phyloP scores from a whole-genome alignment of 1,140 invertebrate genomes.

The Heliconius hermathena region DNA sequence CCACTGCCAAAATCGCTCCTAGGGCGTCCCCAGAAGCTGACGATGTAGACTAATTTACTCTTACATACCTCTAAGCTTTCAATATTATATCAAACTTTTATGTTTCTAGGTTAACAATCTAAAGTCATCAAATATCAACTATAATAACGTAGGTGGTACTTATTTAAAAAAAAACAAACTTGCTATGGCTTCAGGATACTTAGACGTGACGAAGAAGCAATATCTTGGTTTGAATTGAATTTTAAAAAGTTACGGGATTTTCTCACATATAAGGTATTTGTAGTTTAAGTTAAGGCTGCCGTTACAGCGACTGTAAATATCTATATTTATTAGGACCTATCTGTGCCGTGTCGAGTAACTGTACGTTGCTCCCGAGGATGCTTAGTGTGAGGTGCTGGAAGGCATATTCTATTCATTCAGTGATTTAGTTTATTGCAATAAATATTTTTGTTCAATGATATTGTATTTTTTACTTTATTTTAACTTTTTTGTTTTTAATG shows the following conservation, averaged over 20 bases:
- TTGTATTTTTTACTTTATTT: slow-evolving; percentile 35
- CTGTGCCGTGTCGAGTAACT: slow-evolving; percentile 59
- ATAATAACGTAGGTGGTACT: slow-evolving; percentile 40
- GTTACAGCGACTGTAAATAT: slow-evolving; percentile 69
- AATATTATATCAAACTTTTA: slow-evolving; percentile 31
- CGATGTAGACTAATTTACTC: slow-evolving; percentile 60
- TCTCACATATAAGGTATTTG: slow-evolving; percentile 44
- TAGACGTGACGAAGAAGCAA: slow-evolving; percentile 19
- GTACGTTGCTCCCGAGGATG: slow-evolving; percentile 63
- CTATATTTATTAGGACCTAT: slow-evolving; percentile 57
- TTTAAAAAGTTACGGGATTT: slow-evolving; percentile 28
- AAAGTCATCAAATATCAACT: slow-evolving; percentile 38
- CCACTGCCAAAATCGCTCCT: slow-evolving; percentile 47
- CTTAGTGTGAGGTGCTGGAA: slow-evolving; percentile 59
- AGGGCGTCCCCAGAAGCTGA: slow-evolving; percentile 61
- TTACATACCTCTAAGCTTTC: slow-evolving; percentile 38
- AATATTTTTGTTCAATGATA: slow-evolving; percentile 63
- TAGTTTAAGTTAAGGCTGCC: slow-evolving; percentile 60
- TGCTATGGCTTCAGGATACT: slow-evolving; percentile 25
- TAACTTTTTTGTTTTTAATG: background rate
- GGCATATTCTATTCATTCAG: slow-evolving; percentile 66
- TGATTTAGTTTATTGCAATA: slow-evolving; percentile 73
- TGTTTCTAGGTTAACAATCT: slow-evolving; percentile 35
- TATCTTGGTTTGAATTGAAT: slow-evolving; percentile 24
- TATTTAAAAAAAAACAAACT: slow-evolving; percentile 31